Evolutionary conservation across 2,888 invertebrate genomes (phyloP), one percentile per base, ranked within the genome.

Genomic region (Eustalomyia histrio): DNA sequence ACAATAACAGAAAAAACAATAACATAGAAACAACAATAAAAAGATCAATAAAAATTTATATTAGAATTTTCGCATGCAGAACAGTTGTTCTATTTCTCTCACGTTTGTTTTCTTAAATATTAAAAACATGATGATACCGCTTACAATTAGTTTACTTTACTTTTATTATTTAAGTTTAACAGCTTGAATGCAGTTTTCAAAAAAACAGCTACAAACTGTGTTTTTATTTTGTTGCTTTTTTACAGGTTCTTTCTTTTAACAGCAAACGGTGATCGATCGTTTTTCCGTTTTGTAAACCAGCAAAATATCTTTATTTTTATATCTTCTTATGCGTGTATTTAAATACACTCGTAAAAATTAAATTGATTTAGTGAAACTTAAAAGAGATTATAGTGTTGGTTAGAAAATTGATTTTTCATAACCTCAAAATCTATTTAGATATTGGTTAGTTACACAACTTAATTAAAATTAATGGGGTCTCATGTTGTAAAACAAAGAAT

Each of bases 241-340:
- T 71, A 69, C 58, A 52, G 69, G 67, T 60, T 61, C 55, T 47
- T 60, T 61, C 55, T 47, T 47, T n/a, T 24, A 67, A 75, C 79
- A 68, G 79, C 65, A 55, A 75, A 29, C 65, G 79, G 73, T 69
- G 79, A 79, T 78, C 65, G 57, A 57, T 64, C 33, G 57, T 65
- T 58, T 68, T 68, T 53, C 75, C 75, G 75, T 68, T 75, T 53
- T 21, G 1, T 60, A 60, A 47, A 47, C 43, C n/a, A 2, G 39
- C 14, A 39, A 39, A 39, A 39, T 39, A 29, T 6, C 29, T 29
- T 29, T 29, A 29, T 29, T 29, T 29, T 29, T 29, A 29, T 6
- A 29, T 29, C 7, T 29, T 29, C 29, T 29, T 29, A 6, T 29
- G 7, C 7, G 7, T 29, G 29, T 29, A 6, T 29, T 29, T 29